Evolutionary conservation across 1,140 invertebrate genomes (phyloP), one percentile per base, ranked within the genome.

Genomic region (Drosophila saltans): DNA sequence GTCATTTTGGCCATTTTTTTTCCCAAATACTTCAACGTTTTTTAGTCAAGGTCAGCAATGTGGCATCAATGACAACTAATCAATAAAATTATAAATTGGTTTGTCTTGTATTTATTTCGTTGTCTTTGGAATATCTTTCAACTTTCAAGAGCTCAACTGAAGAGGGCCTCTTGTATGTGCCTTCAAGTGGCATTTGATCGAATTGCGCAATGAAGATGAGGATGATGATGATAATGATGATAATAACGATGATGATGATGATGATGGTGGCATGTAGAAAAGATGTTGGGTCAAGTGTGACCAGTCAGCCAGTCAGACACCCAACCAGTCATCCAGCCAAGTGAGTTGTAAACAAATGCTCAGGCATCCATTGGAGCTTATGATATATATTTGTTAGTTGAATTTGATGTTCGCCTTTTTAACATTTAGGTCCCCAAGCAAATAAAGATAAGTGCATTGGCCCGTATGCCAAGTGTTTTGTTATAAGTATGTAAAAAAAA

Each of bases 401-500:
- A 65, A 77, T 73, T 73, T 88, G 72, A 66, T 68, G 58, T 69
- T 60, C 55, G 55, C 57, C 33, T 40, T 36, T 36, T 8, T 36
- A 30, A 9, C 33, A 7, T 3, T 56, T 1, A 10, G 52, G 75
- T 82, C 83, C 82, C 82, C 79, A 79, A 85, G 83, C 83, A 86
- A 86, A 86, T 86, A 86, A 83, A 77, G 72, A 78, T 82, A 74
- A 86, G 82, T 85, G 82, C 78, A 84, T 72, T 75, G 78, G 74
- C 75, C 78, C 69, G 65, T 79, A 55, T 72, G 57, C 45, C 83
- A 72, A 74, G 66, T 88, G 72, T 82, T 72, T 81, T 77, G 73
- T 72, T 72, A 71, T 80, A 75, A 36, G 21, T 26, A 86, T 86
- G 83, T 74, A 73, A 80, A 86, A 75, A 75, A 16, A 16, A 71